phyloP scores from a whole-genome alignment of 2,113 vertebrate species.

The Spheniscus mendiculus region DNA sequence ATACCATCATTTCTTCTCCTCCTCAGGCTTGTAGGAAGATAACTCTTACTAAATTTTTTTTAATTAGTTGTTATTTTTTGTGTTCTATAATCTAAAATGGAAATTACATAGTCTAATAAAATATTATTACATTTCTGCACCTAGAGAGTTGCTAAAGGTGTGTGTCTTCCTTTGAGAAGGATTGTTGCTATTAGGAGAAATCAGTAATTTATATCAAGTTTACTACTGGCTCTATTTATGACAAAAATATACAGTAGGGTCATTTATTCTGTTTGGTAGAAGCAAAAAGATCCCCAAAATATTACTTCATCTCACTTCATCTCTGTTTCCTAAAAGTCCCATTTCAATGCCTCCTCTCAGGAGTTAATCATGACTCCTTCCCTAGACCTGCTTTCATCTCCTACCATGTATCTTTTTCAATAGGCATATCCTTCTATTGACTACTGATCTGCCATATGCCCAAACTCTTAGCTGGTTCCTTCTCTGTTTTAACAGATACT shows the following conservation, averaged over 20 bases:
- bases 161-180: neutral
- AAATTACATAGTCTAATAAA: neutral
- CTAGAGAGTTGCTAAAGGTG: neutral
- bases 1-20: neutral
- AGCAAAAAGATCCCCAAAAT: neutral
- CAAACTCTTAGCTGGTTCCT: neutral
- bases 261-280: neutral
- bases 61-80: neutral
- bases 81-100: neutral
- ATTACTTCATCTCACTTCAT: neutral
- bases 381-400: neutral
- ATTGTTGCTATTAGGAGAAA: neutral
- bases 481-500: neutral
- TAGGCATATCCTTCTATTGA: neutral
- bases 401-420: neutral
- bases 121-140: neutral
- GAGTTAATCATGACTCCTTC: neutral
- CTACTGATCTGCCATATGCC: neutral
- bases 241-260: neutral
- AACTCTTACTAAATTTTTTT: neutral
- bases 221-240: neutral
- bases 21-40: neutral
- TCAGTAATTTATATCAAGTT: neutral
- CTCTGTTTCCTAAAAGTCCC: neutral
- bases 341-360: neutral